phyloP scores from a whole-genome alignment of 2,113 vertebrate genomes.

The Capreolus pygargus region DNA sequence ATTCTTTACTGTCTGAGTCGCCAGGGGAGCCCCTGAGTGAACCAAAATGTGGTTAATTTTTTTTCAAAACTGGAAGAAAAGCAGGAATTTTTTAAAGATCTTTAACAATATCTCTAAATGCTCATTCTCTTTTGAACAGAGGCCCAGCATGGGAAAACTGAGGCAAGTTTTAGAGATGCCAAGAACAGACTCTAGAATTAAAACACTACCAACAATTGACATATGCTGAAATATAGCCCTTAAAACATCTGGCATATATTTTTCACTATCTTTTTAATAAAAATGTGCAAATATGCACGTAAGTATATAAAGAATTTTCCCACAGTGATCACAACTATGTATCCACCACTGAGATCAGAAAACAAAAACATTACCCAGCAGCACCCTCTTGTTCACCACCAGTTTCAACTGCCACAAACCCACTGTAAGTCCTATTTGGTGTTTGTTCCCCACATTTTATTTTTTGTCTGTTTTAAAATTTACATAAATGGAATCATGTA shows the following conservation, averaged over 20 bases:
- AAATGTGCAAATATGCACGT: neutral
- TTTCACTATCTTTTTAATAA: neutral
- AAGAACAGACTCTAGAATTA: neutral
- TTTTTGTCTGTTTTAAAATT: neutral
- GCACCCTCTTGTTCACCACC: no score
- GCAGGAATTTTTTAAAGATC: neutral
- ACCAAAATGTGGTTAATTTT: slow-evolving; percentile 7
- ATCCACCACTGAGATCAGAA: neutral
- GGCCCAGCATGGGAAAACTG: neutral
- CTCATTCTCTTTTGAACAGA: neutral
- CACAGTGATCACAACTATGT: neutral
- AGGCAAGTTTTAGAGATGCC: neutral
- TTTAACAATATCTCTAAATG: neutral
- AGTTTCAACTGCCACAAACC: no score
- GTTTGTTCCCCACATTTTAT: neutral
- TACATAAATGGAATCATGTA: neutral
- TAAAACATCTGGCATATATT: neutral
- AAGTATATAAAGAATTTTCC: neutral
- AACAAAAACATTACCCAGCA: neutral
- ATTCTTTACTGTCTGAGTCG: neutral
- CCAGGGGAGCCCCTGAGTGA: neutral
- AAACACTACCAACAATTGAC: neutral
- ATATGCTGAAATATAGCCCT: neutral
- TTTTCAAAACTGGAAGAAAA: slow-evolving; percentile 3
- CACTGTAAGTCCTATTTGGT: neutral